Percentiles rank a stretch among this genome's conserved stretches.
Conservation (phyloP, 2,888 invertebrate species). For the Mimumesa dahlbomi region DNA sequence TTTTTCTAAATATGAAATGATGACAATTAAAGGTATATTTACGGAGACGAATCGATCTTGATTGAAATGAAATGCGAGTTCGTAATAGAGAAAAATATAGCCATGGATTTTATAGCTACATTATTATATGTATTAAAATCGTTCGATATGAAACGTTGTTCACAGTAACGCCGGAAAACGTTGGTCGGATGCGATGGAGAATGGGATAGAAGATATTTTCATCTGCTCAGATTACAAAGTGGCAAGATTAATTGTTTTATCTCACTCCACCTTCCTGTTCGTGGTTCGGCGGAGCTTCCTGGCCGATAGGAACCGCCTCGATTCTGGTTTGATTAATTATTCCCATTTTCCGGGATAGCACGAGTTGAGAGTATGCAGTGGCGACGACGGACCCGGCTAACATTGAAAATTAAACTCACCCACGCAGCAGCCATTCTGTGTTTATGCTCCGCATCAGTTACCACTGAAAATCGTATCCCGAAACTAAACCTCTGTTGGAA, state of each 20-base stretch:
- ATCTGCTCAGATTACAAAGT: constrained; percentile 58
- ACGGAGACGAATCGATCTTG: no score
- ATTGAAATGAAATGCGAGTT: no score
- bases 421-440: constrained; percentile 24
- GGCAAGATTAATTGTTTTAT: constrained; percentile 70
- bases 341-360: constrained; percentile 57
- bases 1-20: no score
- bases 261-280: constrained; percentile 29
- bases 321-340: constrained; percentile 68
- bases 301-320: constrained; percentile 56
- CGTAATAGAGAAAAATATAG: no score
- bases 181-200: not conserved
- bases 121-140: no score
- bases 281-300: constrained; percentile 31
- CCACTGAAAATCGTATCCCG: no score
- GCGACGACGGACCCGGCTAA: constrained; percentile 29
- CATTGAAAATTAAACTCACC: constrained; percentile 61
- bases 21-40: no score
- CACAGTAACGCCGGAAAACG: not conserved
- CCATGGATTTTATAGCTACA: no score
- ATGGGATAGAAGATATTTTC: constrained; percentile 15
- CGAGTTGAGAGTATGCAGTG: constrained; percentile 34
- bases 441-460: not conserved
- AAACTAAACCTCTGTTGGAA: no score
- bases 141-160: not conserved